Evolutionary conservation across 2,113 vertebrate genomes (phyloP), one percentile per base, ranked within the genome.

Genomic region (Laticauda colubrina): DNA sequence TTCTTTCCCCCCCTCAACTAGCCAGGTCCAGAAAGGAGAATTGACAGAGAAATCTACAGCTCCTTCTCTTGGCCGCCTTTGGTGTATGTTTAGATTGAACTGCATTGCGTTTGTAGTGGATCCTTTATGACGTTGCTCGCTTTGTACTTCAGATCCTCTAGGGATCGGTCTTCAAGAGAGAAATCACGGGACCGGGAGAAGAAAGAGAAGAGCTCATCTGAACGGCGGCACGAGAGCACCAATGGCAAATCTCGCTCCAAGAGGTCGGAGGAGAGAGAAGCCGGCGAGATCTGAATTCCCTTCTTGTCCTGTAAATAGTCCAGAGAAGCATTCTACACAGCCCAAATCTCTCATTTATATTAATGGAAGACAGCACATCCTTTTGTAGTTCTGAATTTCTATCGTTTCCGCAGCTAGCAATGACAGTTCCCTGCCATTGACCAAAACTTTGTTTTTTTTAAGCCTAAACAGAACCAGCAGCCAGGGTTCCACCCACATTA

Each of bases 221-320:
- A 98, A 96, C 96, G 97, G 94, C 96, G 97, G 93, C 97, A 98
- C 18, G 99, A 98, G 95, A 98, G 98, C 59, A 96, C 99, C 97
- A 99, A 99, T 26, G 99, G 99, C 93, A 98, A 98, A 97, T 96
- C 98, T 2, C 97, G 98, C 92, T 98, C 97, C 48, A 98, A 98
- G 96, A 98, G 98, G 93, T 98, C 97, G 26, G 99, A 99, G 85
- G 98, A 99, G 97, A 98, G 98, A 97, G 99, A 99, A 96, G 97
- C 98, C 45, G 98, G 98, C 64, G 98, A 99, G 97, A 98, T 99
- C 97, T 99, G 97, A 99, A 91, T 94, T 93, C 81, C n/a, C 59
- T 93, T 94, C 94, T 96, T 96, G 95, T 95, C 59, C 96, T 97
- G 97, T 97, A 97, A 95, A 97, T 97, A 97, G 95, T 96, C 96